Evolutionary conservation across 1,140 invertebrate genomes (phyloP).

Genomic region (Zaprionus inermis): DNA sequence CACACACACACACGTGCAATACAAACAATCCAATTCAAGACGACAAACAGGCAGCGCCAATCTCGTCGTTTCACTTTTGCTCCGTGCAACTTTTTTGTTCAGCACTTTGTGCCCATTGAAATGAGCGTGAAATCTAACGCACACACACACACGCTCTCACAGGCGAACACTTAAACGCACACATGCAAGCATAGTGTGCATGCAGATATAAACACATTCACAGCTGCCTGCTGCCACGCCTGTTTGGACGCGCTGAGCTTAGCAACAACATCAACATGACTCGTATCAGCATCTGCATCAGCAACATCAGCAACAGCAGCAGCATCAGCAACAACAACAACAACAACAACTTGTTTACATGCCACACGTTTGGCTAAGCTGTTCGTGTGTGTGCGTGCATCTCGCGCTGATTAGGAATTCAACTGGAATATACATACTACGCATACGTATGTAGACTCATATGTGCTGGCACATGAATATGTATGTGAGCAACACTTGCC

Average conservation of each 20-base stretch:
- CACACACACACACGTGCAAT: constrained; percentile 12
- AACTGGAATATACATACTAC: constrained; percentile 59
- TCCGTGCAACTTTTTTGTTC: constrained; percentile 50
- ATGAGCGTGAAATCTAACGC: constrained; percentile 68
- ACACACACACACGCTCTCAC: constrained; percentile 28
- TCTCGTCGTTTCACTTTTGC: constrained; percentile 52
- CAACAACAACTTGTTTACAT: constrained; percentile 25
- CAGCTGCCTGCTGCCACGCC: constrained; percentile 33
- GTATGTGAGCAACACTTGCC: constrained; percentile 3
- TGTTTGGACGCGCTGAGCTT: constrained; percentile 11
- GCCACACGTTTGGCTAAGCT: constrained; percentile 10
- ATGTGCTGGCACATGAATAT: constrained; percentile 11
- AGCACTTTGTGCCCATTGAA: constrained; percentile 51
- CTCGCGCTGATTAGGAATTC: constrained; percentile 69
- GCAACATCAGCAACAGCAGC: constrained; percentile 40
- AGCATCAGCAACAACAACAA: constrained; percentile 36
- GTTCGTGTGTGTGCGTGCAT: constrained; percentile 36
- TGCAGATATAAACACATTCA: constrained; percentile 28
- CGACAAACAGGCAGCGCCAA: constrained; percentile 31
- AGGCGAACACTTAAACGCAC: not conserved
- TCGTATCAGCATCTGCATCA: constrained; percentile 44
- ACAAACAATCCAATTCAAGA: constrained; percentile 39
- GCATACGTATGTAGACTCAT: not conserved
- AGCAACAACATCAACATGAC: constrained; percentile 31
- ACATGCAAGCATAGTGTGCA: not conserved